Conservation (phyloP, 1,140 invertebrate species). For the Globodera ellingtonae region DNA sequence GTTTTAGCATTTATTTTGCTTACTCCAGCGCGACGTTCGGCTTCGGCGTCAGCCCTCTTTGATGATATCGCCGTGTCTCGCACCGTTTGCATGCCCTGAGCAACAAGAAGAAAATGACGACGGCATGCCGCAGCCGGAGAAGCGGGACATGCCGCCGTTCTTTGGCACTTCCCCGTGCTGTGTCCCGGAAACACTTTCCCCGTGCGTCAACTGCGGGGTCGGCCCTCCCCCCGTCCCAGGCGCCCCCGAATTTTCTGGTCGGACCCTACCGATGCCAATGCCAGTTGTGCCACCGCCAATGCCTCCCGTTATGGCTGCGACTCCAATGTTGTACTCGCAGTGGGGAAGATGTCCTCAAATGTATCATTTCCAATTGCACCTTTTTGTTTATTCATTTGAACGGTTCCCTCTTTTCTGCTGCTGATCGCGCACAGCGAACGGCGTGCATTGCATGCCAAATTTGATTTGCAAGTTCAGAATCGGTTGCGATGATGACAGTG, state of each 20-base stretch:
- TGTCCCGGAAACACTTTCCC: neutral
- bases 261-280: neutral
- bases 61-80: neutral
- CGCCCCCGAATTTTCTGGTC: neutral
- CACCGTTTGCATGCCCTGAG: neutral
- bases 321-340: neutral
- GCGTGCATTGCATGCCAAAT: too few relatives aligned
- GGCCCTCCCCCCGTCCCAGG: neutral
- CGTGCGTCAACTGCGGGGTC: neutral
- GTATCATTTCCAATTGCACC: neutral
- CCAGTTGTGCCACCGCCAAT: neutral
- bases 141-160: neutral
- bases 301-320: neutral
- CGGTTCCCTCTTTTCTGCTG: too few relatives aligned
- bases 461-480: neutral
- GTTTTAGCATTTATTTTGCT: neutral
- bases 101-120: neutral
- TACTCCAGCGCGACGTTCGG: neutral
- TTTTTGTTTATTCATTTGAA: too few relatives aligned
- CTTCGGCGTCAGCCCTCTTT: neutral
- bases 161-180: neutral
- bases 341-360: neutral
- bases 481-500: slow-evolving; percentile 14
- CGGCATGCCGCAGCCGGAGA: neutral
- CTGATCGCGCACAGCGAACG: too few relatives aligned